Evolutionary conservation across 2,888 invertebrate genomes (phyloP).

Genomic region (Sinodicranocentrus sp.): DNA sequence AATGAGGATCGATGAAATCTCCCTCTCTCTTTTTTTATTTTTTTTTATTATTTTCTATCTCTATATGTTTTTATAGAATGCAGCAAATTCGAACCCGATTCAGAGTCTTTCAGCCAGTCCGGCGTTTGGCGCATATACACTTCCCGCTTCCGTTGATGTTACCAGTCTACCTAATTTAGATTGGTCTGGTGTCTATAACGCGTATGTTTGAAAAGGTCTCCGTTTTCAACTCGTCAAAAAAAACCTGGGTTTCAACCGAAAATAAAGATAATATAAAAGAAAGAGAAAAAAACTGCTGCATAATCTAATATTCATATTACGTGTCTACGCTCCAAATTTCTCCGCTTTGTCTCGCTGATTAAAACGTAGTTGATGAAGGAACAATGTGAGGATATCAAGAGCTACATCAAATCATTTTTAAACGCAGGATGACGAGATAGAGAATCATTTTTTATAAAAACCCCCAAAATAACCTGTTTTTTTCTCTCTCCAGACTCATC

Average conservation of each 20-base stretch:
- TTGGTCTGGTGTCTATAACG: slow-evolving; percentile 76
- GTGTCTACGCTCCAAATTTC: background rate
- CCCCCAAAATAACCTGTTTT: too few species aligned
- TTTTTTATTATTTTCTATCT: slow-evolving; percentile 23
- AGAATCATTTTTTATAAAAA: too few species aligned
- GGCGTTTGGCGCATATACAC: slow-evolving; percentile 75
- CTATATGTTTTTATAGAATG: slow-evolving; percentile 65
- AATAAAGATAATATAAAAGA: background rate
- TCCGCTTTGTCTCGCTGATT: slow-evolving; percentile 1
- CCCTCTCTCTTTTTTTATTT: slow-evolving; percentile 20
- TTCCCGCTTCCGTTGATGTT: slow-evolving; percentile 76
- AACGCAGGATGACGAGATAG: background rate
- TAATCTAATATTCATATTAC: background rate
- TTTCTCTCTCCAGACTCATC: too few species aligned
- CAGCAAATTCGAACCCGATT: slow-evolving; percentile 74
- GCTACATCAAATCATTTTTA: background rate
- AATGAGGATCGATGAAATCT: background rate
- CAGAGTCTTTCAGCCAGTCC: slow-evolving; percentile 75
- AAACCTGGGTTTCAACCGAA: slow-evolving; percentile 1
- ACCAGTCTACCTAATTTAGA: slow-evolving; percentile 76
- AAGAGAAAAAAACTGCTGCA: background rate
- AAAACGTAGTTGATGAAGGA: background rate
- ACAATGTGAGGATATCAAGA: background rate
- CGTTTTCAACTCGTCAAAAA: slow-evolving; percentile 14
- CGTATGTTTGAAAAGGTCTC: slow-evolving; percentile 69